A percentile compares a stretch with the other conserved stretches of the same genome.
Evolutionary conservation across 1,140 invertebrate species (phyloP).

Genomic region (Drosophila navojoa): DNA sequence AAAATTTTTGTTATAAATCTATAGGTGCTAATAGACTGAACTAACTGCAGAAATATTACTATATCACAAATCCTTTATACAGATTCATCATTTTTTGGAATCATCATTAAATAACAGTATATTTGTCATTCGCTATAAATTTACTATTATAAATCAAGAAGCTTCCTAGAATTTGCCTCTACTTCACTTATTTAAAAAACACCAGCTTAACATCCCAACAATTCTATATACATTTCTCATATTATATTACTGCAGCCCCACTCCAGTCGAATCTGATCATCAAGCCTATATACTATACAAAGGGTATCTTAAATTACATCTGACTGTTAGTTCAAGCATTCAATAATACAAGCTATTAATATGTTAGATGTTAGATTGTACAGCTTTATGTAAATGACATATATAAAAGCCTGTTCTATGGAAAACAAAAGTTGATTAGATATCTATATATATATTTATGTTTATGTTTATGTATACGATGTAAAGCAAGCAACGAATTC

Average conservation of each 20-base stretch:
- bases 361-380: conserved; percentile 43
- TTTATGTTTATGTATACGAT: conserved; percentile 20
- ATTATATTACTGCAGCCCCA: background rate
- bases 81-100: too few relatives aligned
- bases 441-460: background rate
- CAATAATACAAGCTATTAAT: conserved; percentile 52
- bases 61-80: too few relatives aligned
- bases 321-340: conserved; percentile 62
- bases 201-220: too few relatives aligned
- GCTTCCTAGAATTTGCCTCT: too few relatives aligned
- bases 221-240: too few relatives aligned
- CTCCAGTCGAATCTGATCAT: conserved; percentile 45
- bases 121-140: too few relatives aligned
- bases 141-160: too few relatives aligned
- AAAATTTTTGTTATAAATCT: too few relatives aligned
- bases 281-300: conserved; percentile 38
- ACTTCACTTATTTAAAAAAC: too few relatives aligned
- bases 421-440: conserved; percentile 44
- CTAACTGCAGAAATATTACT: too few relatives aligned
- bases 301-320: conserved; percentile 38
- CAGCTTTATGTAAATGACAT: conserved; percentile 33
- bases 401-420: conserved; percentile 44
- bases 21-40: too few relatives aligned
- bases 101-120: too few relatives aligned
- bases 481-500: conserved; percentile 60